Evolutionary conservation across 2,797 vertebrate species (phyloP).

Genomic region (Crax fasciolata): DNA sequence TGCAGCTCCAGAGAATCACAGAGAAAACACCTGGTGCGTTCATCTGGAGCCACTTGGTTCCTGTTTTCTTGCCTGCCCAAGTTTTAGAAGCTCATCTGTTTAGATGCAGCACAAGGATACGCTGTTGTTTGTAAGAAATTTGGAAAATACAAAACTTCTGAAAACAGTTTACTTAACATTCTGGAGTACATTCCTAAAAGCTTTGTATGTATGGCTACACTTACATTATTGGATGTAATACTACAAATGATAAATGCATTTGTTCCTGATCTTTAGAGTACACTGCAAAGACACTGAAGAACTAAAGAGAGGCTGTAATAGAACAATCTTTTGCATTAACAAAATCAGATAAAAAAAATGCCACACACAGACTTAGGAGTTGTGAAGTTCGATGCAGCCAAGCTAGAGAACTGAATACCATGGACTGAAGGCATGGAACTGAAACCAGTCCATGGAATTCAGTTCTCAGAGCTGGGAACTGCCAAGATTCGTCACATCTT

Average conservation of each 20-base stretch:
- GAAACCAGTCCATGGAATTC: constrained; percentile 86
- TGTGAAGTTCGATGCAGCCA: constrained; percentile 78
- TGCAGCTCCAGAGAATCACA: constrained; percentile 8
- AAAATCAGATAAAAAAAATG: not conserved
- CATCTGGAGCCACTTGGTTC: not conserved
- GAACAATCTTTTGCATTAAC: not conserved
- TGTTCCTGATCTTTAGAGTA: not conserved
- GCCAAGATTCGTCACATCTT: constrained; percentile 74
- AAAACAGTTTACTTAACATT: not conserved
- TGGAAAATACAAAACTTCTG: not conserved
- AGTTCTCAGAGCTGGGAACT: constrained; percentile 85
- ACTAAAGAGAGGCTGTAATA: constrained; percentile 9
- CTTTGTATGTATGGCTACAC: not conserved
- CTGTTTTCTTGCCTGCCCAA: not conserved
- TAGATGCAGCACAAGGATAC: not conserved
- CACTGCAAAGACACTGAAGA: constrained; percentile 16
- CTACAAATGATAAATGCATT: not conserved
- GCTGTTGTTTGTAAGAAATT: not conserved
- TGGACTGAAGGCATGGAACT: constrained; percentile 76
- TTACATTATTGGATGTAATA: not conserved
- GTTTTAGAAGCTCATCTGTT: not conserved
- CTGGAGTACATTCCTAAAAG: not conserved
- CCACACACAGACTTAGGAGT: not conserved
- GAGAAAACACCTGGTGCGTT: not conserved
- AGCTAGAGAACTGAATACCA: constrained; percentile 82